Percentiles rank a stretch among this genome's conserved stretches.
These are phyloP conservation scores for Aporophyla nigra DNA, from an alignment of 2,888 invertebrate genomes.

Conservation along the genomic window DNA sequence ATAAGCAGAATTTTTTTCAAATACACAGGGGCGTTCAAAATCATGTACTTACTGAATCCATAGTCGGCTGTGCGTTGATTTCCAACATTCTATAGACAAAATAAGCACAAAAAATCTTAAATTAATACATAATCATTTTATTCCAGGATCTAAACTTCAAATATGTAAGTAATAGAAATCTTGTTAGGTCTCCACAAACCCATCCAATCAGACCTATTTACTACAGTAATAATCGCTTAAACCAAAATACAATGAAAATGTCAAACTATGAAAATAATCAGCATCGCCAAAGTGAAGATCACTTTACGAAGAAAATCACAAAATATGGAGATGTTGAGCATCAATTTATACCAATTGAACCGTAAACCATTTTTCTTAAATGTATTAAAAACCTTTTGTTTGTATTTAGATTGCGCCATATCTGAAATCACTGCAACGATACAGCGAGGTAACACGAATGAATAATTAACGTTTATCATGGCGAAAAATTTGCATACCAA, in stretches of 20 bases:
- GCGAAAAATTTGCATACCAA: conserved; percentile 29
- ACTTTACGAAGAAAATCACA: neutral
- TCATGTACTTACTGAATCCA: too few species aligned
- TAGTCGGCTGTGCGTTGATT: too few species aligned
- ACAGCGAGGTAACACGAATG: conserved; percentile 42
- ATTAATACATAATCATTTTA: conserved; percentile 12
- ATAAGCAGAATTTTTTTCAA: too few species aligned
- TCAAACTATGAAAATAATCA: neutral
- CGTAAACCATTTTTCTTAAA: neutral
- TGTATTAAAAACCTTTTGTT: conserved; percentile 7
- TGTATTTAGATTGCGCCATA: conserved; percentile 44
- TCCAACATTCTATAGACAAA: too few species aligned
- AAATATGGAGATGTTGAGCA: neutral
- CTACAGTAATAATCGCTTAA: neutral
- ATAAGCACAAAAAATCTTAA: too few species aligned
- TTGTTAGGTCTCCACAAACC: neutral
- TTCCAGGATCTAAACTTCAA: conserved; percentile 75
- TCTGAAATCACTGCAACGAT: conserved; percentile 23
- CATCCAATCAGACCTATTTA: neutral
- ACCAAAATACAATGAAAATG: neutral
- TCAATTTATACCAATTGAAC: neutral
- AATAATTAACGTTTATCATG: neutral
- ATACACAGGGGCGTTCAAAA: too few species aligned
- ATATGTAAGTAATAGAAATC: conserved; percentile 72
- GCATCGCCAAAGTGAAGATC: neutral